A percentile compares a stretch with the other conserved stretches of the same genome.
These are phyloP conservation scores for Steinernema hermaphroditum DNA, from an alignment of 2,888 invertebrate species.

Conservation along the genomic window DNA sequence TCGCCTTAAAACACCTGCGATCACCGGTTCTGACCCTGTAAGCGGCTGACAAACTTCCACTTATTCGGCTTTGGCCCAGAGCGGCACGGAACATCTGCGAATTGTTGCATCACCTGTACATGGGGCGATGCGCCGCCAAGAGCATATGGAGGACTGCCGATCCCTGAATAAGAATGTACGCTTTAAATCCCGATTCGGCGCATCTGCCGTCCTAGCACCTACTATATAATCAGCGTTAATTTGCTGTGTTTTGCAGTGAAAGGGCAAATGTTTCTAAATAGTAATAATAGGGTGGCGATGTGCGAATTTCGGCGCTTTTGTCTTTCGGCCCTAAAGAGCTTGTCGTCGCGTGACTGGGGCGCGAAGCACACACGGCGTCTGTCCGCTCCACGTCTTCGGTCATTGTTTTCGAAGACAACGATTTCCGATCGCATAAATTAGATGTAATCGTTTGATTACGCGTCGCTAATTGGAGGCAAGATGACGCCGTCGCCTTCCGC, in stretches of 20 bases:
- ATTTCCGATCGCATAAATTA: slow-evolving; percentile 23
- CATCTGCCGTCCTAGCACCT: slow-evolving; percentile 18
- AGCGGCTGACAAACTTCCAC: slow-evolving; percentile 20
- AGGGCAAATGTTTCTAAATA: slow-evolving; percentile 16
- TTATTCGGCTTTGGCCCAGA: slow-evolving; percentile 22
- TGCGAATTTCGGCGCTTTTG: slow-evolving; percentile 27
- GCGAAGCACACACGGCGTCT: not conserved
- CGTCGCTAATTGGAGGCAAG: slow-evolving; percentile 12
- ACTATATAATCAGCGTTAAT: slow-evolving; percentile 27
- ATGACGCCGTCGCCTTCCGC: not conserved
- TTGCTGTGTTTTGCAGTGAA: slow-evolving; percentile 13
- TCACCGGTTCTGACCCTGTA: slow-evolving; percentile 12
- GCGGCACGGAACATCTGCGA: slow-evolving; percentile 14
- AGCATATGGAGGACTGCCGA: slow-evolving; percentile 8
- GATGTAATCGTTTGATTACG: slow-evolving; percentile 27
- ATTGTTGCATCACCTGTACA: slow-evolving; percentile 26
- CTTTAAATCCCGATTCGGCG: not conserved
- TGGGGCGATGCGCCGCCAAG: not conserved
- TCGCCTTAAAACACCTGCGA: slow-evolving; percentile 26
- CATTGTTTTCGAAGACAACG: slow-evolving; percentile 21
- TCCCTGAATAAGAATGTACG: not conserved
- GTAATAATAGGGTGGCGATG: slow-evolving; percentile 14
- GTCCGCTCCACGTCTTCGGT: not conserved
- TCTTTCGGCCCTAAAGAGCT: slow-evolving; percentile 11
- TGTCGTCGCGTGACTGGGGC: slow-evolving; percentile 1